phyloP scores from a whole-genome alignment of 2,888 invertebrate species.

The Plebejus argus region DNA sequence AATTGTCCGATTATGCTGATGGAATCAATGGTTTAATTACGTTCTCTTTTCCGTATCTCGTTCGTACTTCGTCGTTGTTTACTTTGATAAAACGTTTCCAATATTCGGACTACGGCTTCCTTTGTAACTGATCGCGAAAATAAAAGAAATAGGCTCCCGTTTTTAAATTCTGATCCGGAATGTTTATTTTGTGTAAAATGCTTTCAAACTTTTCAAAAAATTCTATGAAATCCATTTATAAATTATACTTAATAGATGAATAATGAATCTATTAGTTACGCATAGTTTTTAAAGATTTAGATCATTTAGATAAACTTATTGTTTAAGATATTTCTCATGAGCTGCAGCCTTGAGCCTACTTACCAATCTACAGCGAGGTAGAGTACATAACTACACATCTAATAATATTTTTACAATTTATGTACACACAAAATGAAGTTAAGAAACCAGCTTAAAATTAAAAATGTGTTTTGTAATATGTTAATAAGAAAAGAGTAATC shows the following conservation, averaged over 20 bases:
- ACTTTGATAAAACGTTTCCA: constrained; percentile 8
- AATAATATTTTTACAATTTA: too few relatives aligned
- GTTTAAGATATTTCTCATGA: background rate
- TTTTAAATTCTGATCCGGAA: background rate
- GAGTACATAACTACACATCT: too few relatives aligned
- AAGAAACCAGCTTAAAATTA: too few relatives aligned
- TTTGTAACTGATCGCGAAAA: background rate
- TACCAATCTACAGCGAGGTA: background rate
- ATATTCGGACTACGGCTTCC: background rate
- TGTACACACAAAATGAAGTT: too few relatives aligned
- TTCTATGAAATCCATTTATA: background rate
- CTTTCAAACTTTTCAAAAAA: background rate
- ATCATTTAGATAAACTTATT: background rate
- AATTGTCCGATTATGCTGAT: constrained; percentile 28
- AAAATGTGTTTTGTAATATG: too few relatives aligned
- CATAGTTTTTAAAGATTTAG: background rate
- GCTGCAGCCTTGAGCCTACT: background rate
- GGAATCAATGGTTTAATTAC: constrained; percentile 23
- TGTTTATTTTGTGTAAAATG: constrained; percentile 13
- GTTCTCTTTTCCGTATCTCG: background rate
- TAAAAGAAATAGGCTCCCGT: background rate
- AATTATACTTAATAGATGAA: too few relatives aligned
- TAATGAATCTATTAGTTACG: too few relatives aligned
- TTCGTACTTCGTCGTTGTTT: constrained; percentile 11
- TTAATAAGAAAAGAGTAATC: too few relatives aligned